These are phyloP conservation scores for Phalloptychus januarius DNA, from an alignment of 2,797 vertebrate species.

Conservation along the genomic window DNA sequence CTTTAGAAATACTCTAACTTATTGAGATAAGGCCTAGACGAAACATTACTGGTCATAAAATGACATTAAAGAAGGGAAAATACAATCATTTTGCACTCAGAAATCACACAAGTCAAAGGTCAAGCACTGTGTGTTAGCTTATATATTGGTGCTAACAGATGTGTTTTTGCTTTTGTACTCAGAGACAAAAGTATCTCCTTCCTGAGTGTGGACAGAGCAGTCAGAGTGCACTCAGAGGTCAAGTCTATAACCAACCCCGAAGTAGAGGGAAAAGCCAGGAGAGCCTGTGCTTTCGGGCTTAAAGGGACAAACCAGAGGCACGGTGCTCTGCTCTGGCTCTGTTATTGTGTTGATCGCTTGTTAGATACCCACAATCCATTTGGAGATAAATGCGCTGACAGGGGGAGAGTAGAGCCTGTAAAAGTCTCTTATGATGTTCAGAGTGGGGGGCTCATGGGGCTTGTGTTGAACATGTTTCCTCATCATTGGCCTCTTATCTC, in stretches of 20 bases:
- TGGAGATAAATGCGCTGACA: slow-evolving; percentile 85
- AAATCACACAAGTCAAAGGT: background rate
- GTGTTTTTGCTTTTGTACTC: slow-evolving; percentile 1
- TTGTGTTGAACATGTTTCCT: slow-evolving; percentile 84
- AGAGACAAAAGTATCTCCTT: slow-evolving; percentile 23
- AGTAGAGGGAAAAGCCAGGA: slow-evolving; percentile 42
- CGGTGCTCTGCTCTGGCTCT: slow-evolving; percentile 75
- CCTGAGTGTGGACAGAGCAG: slow-evolving; percentile 35
- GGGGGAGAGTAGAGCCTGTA: slow-evolving; percentile 81
- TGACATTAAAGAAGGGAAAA: background rate
- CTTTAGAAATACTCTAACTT: background rate
- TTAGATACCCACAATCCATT: slow-evolving; percentile 86
- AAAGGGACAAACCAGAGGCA: slow-evolving; percentile 75
- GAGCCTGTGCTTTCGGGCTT: slow-evolving; percentile 71
- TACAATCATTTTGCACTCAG: too few relatives aligned
- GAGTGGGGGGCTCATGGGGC: slow-evolving; percentile 78
- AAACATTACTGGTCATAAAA: background rate
- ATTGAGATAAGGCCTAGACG: background rate
- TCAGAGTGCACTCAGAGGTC: slow-evolving; percentile 69
- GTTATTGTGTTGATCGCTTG: slow-evolving; percentile 84
- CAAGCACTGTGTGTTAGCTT: background rate
- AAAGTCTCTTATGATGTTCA: slow-evolving; percentile 83
- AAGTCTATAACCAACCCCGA: slow-evolving; percentile 57
- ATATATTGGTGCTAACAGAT: background rate
- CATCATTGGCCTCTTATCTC: slow-evolving; percentile 85